phyloP scores from a whole-genome alignment of 2,113 vertebrate species.

The Sciurus niger region DNA sequence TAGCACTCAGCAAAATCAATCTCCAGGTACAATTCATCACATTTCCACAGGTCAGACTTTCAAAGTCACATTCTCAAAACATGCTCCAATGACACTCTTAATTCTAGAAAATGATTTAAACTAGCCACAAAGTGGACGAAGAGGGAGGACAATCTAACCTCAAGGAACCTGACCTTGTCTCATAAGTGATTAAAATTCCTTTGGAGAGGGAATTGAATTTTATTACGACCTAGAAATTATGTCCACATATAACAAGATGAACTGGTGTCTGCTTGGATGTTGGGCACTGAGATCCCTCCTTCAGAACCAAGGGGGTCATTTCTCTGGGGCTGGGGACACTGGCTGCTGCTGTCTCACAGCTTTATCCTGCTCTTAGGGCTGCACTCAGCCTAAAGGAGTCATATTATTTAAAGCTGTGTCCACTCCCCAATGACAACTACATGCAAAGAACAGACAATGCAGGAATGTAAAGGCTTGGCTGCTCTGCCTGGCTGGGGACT shows the following conservation, averaged over 20 bases:
- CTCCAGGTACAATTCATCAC: constrained; percentile 83
- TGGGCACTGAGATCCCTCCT: background rate
- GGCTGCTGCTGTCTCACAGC: background rate
- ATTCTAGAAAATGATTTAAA: constrained; percentile 83
- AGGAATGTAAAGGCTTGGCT: background rate
- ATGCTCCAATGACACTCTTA: constrained; percentile 80
- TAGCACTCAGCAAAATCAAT: constrained; percentile 85
- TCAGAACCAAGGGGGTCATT: background rate
- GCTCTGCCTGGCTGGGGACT: background rate
- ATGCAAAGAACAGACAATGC: background rate
- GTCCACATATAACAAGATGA: background rate
- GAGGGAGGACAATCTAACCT: constrained; percentile 69
- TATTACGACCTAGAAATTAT: constrained; percentile 50
- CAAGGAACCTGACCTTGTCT: constrained; percentile 64
- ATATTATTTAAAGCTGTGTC: background rate
- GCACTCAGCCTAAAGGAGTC: background rate
- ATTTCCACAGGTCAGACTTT: constrained; percentile 79
- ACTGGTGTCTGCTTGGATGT: background rate
- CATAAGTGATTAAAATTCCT: constrained; percentile 76
- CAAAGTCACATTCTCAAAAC: constrained; percentile 78
- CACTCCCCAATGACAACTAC: background rate
- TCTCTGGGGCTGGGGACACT: background rate
- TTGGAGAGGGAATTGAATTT: constrained; percentile 13
- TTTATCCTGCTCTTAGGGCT: background rate
- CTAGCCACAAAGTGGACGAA: constrained; percentile 71